phyloP scores from a whole-genome alignment of 1,140 invertebrate species.

The Hypsibius dujardini region DNA sequence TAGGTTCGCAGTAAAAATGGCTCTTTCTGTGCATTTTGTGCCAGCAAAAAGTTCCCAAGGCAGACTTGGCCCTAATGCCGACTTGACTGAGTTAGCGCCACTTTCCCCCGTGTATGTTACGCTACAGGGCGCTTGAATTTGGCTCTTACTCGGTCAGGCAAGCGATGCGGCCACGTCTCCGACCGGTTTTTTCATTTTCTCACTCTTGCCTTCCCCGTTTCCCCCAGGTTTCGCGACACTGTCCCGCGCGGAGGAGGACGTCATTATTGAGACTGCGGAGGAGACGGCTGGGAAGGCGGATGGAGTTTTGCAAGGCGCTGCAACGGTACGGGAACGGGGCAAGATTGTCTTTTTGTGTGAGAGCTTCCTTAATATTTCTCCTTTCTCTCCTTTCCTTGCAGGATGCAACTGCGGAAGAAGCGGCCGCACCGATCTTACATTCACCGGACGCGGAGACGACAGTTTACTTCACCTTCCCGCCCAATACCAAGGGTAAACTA shows the following conservation, averaged over 20 bases:
- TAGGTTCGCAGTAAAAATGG: no score
- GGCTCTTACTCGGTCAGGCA: no score
- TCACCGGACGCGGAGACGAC: neutral
- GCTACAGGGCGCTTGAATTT: no score
- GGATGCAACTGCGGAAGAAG: neutral
- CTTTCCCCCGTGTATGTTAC: no score
- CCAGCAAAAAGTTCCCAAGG: no score
- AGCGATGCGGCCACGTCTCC: no score
- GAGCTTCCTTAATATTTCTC: neutral
- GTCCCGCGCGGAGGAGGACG: neutral
- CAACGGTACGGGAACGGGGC: neutral
- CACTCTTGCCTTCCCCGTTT: neutral
- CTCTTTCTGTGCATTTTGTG: no score
- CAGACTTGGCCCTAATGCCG: no score
- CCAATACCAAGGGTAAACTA: neutral
- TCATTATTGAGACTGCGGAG: neutral
- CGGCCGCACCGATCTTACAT: neutral
- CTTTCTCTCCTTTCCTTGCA: neutral
- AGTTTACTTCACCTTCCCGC: neutral
- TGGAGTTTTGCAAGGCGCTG: neutral
- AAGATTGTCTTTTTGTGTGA: no score
- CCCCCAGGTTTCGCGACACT: neutral
- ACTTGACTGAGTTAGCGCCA: no score
- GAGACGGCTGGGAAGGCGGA: neutral
- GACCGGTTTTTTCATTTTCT: no score